A percentile compares a stretch with the other conserved stretches of the same genome.
phyloP scores from a whole-genome alignment of 2,113 vertebrate species.

The Talpa occidentalis region DNA sequence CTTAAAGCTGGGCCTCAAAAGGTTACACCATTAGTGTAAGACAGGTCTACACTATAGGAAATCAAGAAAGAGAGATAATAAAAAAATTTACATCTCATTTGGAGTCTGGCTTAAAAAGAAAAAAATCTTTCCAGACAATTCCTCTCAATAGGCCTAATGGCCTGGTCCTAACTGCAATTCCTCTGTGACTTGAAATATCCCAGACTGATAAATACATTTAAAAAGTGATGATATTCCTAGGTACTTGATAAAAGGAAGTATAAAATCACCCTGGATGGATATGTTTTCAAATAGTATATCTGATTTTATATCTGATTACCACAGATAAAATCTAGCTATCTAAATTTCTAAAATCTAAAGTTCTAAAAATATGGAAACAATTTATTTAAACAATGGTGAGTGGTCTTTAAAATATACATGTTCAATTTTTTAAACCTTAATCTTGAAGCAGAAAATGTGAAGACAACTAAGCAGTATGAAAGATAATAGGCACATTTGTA shows the following conservation, averaged over 20 bases:
- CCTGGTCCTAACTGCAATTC: not conserved
- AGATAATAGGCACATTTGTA: not conserved
- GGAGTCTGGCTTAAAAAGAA: not conserved
- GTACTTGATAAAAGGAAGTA: not conserved
- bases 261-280: not conserved
- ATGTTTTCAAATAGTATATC: slow-evolving; percentile 23
- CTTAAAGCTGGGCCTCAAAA: not conserved
- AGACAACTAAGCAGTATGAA: not conserved
- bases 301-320: slow-evolving; percentile 51
- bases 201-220: not conserved
- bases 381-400: not conserved
- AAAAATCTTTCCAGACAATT: not conserved
- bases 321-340: not conserved
- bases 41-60: not conserved
- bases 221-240: not conserved
- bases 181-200: not conserved
- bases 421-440: slow-evolving; percentile 27
- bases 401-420: not conserved
- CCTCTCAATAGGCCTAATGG: not conserved
- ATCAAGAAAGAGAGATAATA: not conserved
- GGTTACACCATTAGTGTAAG: not conserved
- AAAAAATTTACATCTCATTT: not conserved
- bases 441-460: not conserved
- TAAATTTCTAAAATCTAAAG: slow-evolving; percentile 12
- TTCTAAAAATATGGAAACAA: slow-evolving; percentile 21